These are phyloP conservation scores for Heliconius congener DNA, from an alignment of 1,140 invertebrate species.

Conservation along the genomic window DNA sequence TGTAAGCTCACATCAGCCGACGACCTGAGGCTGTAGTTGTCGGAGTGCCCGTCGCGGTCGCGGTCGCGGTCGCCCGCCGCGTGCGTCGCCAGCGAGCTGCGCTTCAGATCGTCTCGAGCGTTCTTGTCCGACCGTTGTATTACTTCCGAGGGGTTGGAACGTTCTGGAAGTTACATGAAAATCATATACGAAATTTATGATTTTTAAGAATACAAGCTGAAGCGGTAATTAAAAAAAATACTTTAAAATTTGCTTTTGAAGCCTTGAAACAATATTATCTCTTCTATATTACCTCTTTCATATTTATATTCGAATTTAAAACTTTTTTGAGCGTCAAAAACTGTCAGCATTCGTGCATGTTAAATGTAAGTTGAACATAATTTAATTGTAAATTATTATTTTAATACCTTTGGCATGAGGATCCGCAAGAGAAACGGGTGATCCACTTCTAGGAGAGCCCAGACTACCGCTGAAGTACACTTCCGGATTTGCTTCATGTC, in stretches of 20 bases:
- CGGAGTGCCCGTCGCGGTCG: constrained; percentile 64
- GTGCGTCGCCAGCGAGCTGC: constrained; percentile 57
- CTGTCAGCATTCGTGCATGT: too few relatives aligned
- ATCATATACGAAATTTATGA: too few relatives aligned
- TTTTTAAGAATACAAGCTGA: too few relatives aligned
- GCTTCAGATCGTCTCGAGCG: constrained; percentile 58
- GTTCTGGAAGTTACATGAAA: constrained; percentile 49
- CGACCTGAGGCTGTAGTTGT: constrained; percentile 78
- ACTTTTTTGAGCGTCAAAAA: too few relatives aligned
- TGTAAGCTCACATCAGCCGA: constrained; percentile 69
- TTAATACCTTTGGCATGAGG: constrained; percentile 63
- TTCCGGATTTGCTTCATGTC: constrained; percentile 77
- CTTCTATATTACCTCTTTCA: too few relatives aligned
- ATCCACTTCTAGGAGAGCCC: constrained; percentile 66
- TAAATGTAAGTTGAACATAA: too few relatives aligned
- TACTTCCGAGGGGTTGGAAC: constrained; percentile 64
- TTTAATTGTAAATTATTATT: constrained; percentile 2
- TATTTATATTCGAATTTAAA: too few relatives aligned
- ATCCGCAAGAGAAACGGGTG: constrained; percentile 65
- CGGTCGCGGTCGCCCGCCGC: constrained; percentile 57
- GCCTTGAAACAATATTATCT: too few relatives aligned
- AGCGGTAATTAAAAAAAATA: too few relatives aligned
- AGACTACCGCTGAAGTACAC: constrained; percentile 78
- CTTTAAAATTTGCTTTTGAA: too few relatives aligned
- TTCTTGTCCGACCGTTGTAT: constrained; percentile 61